Evolutionary conservation across 2,797 vertebrate genomes (phyloP).

Genomic region (Gymnopithys bicolor): DNA sequence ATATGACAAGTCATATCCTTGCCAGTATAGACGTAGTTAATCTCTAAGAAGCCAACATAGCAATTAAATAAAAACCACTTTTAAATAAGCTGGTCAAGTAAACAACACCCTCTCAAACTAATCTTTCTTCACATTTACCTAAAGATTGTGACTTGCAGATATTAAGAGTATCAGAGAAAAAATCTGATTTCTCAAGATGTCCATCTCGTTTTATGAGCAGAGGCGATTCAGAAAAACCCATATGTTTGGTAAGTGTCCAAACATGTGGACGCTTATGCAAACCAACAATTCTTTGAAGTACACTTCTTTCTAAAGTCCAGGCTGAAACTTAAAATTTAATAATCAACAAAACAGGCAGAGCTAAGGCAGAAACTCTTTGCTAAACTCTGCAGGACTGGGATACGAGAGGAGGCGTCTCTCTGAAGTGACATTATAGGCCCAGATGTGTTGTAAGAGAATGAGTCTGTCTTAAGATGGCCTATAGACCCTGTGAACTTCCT

Average conservation of each 20-base stretch:
- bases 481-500: constrained; percentile 57
- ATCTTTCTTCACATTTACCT: background rate
- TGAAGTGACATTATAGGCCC: constrained; percentile 60
- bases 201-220: constrained; percentile 31
- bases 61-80: background rate
- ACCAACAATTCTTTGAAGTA: constrained; percentile 65
- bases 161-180: constrained; percentile 2
- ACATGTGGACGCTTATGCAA: constrained; percentile 56
- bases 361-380: constrained; percentile 37
- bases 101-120: background rate
- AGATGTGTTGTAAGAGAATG: constrained; percentile 54
- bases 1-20: background rate
- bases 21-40: background rate
- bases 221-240: constrained; percentile 40
- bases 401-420: constrained; percentile 55
- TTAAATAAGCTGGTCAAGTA: background rate
- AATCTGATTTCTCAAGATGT: constrained; percentile 43
- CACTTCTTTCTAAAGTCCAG: constrained; percentile 24
- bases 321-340: constrained; percentile 60
- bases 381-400: constrained; percentile 22
- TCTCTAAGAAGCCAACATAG: background rate
- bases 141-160: constrained; percentile 1
- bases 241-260: constrained; percentile 62
- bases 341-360: constrained; percentile 55
- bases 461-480: constrained; percentile 41